Evolutionary conservation across 2,113 vertebrate species (phyloP).

Genomic region (Oryctolagus cuniculus): DNA sequence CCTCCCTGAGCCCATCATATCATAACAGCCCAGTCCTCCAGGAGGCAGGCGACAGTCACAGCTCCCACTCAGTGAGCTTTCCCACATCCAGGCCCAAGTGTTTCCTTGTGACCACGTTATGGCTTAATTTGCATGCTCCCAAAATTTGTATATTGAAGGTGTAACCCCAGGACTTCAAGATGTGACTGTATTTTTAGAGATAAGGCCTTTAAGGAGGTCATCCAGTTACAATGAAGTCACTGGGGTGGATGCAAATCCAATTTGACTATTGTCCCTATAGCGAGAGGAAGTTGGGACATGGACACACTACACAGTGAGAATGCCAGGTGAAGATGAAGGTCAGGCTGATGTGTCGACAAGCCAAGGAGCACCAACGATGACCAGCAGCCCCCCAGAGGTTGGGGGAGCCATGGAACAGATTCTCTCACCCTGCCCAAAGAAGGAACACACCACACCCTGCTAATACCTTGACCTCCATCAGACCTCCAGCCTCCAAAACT

Average conservation of each 20-base stretch:
- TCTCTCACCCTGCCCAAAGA: not conserved
- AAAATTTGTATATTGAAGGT: not conserved
- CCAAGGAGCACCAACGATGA: not conserved
- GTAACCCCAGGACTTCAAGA: not conserved
- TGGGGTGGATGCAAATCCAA: not conserved
- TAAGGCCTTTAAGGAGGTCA: not conserved
- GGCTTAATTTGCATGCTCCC: not conserved
- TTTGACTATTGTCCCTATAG: not conserved
- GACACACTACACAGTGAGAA: not conserved
- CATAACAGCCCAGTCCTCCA: too few relatives aligned
- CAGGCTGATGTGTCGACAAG: too few relatives aligned
- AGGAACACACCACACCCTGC: not conserved
- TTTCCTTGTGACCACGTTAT: too few relatives aligned
- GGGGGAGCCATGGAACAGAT: not conserved
- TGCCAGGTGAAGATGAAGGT: not conserved
- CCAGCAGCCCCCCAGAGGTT: not conserved
- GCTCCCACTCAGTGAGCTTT: not conserved
- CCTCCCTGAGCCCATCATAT: not conserved
- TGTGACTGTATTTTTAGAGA: not conserved
- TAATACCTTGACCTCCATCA: not conserved
- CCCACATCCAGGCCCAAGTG: not conserved
- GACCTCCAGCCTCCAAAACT: not conserved
- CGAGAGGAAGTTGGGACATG: not conserved
- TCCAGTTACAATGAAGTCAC: not conserved
- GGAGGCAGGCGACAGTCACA: not conserved